These are phyloP conservation scores for Gymnothorax javanicus DNA, from an alignment of 2,797 vertebrate genomes.

Conservation along the genomic window DNA sequence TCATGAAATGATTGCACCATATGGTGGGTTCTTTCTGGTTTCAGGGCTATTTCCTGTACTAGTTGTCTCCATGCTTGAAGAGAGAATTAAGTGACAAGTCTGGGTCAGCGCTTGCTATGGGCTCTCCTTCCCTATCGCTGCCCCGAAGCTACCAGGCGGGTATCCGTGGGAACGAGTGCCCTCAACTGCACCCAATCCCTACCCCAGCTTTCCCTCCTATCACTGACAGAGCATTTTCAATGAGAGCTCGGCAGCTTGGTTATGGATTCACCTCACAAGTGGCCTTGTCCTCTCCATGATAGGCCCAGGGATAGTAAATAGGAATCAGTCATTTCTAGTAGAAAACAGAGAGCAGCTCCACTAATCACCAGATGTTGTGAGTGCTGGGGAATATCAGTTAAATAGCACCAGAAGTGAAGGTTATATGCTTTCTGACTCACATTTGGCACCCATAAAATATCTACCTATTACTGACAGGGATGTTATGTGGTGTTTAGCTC, in stretches of 20 bases:
- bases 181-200: background rate
- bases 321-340: background rate
- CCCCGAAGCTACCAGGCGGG: conserved; percentile 22
- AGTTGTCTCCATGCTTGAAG: background rate
- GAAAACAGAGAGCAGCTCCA: background rate
- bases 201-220: background rate
- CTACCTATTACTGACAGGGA: background rate
- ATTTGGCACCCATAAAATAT: background rate
- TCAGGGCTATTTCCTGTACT: conserved; percentile 42
- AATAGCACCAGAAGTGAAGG: background rate
- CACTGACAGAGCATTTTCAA: background rate
- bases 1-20: conserved; percentile 40
- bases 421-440: background rate
- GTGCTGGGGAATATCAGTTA: background rate
- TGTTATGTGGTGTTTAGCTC: background rate
- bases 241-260: background rate
- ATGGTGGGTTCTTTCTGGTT: conserved; percentile 34
- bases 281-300: background rate
- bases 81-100: conserved; percentile 26
- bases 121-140: background rate
- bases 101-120: conserved; percentile 3
- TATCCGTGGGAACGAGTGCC: conserved; percentile 1
- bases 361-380: background rate
- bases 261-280: background rate
- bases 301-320: background rate